phyloP scores from a whole-genome alignment of 1,140 invertebrate genomes.

The Vanessa atalanta region DNA sequence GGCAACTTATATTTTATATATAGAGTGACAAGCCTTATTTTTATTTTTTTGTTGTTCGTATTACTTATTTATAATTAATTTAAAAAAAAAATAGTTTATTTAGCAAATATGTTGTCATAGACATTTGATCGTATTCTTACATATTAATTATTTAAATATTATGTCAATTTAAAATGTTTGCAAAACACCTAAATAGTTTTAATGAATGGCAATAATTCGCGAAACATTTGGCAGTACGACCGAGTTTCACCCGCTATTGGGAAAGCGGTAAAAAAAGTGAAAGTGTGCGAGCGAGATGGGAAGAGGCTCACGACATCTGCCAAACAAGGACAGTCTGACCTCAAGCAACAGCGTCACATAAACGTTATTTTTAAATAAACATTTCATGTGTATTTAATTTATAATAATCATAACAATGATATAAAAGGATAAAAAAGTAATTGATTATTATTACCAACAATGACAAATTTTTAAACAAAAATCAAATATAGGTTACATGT shows the following conservation, averaged over 20 bases:
- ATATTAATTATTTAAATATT: neutral
- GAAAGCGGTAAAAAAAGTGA: slow-evolving; percentile 74
- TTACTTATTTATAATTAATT: neutral
- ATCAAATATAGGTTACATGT: no score
- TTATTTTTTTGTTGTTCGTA: no score
- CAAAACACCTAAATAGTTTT: slow-evolving; percentile 20
- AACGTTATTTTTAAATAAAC: slow-evolving; percentile 11
- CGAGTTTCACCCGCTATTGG: slow-evolving; percentile 64
- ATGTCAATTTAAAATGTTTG: neutral
- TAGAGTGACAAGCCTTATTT: no score
- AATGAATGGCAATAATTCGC: slow-evolving; percentile 50
- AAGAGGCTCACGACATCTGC: slow-evolving; percentile 27
- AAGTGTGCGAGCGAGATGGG: slow-evolving; percentile 60
- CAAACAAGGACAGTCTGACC: slow-evolving; percentile 49
- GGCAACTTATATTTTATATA: no score
- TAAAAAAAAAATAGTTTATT: no score
- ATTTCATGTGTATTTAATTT: slow-evolving; percentile 5
- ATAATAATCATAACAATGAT: neutral
- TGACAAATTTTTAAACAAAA: no score
- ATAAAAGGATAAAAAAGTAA: no score
- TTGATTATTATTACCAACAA: no score
- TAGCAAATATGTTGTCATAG: no score
- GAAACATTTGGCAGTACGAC: slow-evolving; percentile 65
- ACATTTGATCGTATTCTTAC: neutral
- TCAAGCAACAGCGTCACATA: slow-evolving; percentile 27